Base-by-base conservation (phyloP, 1,140 invertebrate species). In the Gonatopus flavifemur region DNA sequence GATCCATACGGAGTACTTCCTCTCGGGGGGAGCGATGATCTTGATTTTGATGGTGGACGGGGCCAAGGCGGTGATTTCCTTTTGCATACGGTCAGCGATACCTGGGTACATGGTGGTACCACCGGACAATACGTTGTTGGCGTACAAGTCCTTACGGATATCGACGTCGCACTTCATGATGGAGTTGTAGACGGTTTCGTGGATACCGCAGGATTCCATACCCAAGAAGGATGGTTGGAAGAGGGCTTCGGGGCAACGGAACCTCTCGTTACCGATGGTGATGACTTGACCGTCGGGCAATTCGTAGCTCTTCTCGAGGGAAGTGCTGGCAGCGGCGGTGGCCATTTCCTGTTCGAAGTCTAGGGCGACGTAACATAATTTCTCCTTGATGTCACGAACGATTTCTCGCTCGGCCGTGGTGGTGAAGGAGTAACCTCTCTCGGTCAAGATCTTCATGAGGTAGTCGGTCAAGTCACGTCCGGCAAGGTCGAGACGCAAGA, bases 91-190 rank as follows among this genome's bases (percentile, higher is more conserved):
- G 64, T 91, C 88, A 64, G 88, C 87, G 67, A 91, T 87, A 76
- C 88, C 88, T 28, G 93, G 92, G 80, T 91, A 96, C 93, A 94
- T 94, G 66, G 91, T 93, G 82, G 91, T 93, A 76, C 93, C 92
- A 57, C 88, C 88, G 52, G 79, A 88, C 30, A 88, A 72, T 31
- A 88, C 86, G 37, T 80, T 86, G 79, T 88, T 88, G 73, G 86
- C 83, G 69, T 87, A 88, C 64, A 88, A 70, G 72, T 87, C 86
- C 77, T 85, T 85, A 79, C 90, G 85, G 81, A 93, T 93, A 69
- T 93, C 90, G 62, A 91, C 88, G 70, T 89, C 87, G 79, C 89
- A 91, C 81, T 90, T 92, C 89, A 91, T 90, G 82, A 93, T 93
- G 58, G 88, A 90, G 80, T 91, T 91, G 86, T 89, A 93, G 49